Evolutionary conservation across 2,888 invertebrate species (phyloP), one percentile per base, ranked within the genome.

Genomic region (Ophioninae sp.): DNA sequence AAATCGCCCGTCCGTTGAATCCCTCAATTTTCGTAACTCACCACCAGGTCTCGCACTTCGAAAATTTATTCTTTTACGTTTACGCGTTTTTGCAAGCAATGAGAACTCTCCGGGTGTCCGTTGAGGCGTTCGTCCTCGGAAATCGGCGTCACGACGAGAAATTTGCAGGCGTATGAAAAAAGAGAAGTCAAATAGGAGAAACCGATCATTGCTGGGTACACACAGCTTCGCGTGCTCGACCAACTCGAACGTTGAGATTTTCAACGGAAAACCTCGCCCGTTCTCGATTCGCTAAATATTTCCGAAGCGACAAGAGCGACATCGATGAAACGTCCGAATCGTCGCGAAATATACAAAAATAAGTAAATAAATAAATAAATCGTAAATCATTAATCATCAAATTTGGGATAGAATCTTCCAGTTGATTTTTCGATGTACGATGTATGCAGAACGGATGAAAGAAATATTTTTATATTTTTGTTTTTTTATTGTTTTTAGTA

Each of bases 1-100:
- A 75, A 79, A 74, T 78, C 73, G 44, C 22, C 65, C 30, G 61
- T n/a, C 39, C 61, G 51, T 61, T 67, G 64, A 77, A 82, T 78
- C 63, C 77, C 51, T 71, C 39, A 82, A 82, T 78, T 56, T 77
- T 64, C 59, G 64, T 71, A 71, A 63, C 56, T 30, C 39, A 51
- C 67, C 3, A 30, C 3, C 72, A n/a, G 37, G 30, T 30, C 30
- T 56, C 63, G 8, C 64, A 13, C 23, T n/a, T 20, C n/a, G 51
- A 17, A 22, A 67, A 41, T 44, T 68, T n/a, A 59, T 59, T 58
- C 39, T 23, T 20, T 20, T 59, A 59, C 20, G 13, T 13, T 5
- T 51, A 51, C 10, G 13, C 59, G 13, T 7, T 41, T 22, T 30
- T 30, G 17, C 8, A 58, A 9, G 6, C 9, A 58, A 41, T 10